Conservation (phyloP, 1,140 invertebrate species). For the Drosophila simulans region DNA sequence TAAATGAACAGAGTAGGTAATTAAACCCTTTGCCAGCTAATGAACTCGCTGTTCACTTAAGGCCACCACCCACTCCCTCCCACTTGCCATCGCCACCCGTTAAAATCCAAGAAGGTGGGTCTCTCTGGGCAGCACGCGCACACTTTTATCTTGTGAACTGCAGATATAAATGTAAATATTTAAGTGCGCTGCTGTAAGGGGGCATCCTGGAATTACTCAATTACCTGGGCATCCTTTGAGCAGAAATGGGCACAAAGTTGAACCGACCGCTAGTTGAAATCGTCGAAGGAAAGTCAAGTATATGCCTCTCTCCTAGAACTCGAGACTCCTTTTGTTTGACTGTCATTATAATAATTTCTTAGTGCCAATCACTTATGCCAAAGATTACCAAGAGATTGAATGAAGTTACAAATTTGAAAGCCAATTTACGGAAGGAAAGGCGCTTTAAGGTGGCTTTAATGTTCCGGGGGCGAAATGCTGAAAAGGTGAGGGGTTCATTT, state of each 20-base stretch:
- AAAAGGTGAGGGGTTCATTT: no score
- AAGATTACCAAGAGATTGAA: slow-evolving; percentile 24
- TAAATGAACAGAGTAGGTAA: slow-evolving; percentile 85
- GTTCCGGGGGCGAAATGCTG: neutral
- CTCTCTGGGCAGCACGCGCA: slow-evolving; percentile 49
- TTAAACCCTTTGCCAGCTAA: slow-evolving; percentile 84
- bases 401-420: slow-evolving; percentile 11
- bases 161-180: slow-evolving; percentile 72
- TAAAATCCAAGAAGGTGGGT: slow-evolving; percentile 1
- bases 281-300: neutral
- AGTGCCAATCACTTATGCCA: slow-evolving; percentile 37
- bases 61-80: neutral
- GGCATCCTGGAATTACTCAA: slow-evolving; percentile 22
- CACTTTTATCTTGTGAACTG: slow-evolving; percentile 73
- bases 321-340: neutral
- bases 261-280: no score
- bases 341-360: slow-evolving; percentile 23
- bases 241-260: slow-evolving; percentile 18
- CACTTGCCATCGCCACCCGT: neutral
- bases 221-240: slow-evolving; percentile 14
- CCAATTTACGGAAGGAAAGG: slow-evolving; percentile 4
- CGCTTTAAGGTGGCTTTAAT: slow-evolving; percentile 39
- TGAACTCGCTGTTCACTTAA: slow-evolving; percentile 66
- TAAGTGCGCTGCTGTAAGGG: slow-evolving; percentile 48
- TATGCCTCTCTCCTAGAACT: neutral